Evolutionary conservation across 2,888 invertebrate species (phyloP).

Genomic region (Agonopterix subpropinquella): DNA sequence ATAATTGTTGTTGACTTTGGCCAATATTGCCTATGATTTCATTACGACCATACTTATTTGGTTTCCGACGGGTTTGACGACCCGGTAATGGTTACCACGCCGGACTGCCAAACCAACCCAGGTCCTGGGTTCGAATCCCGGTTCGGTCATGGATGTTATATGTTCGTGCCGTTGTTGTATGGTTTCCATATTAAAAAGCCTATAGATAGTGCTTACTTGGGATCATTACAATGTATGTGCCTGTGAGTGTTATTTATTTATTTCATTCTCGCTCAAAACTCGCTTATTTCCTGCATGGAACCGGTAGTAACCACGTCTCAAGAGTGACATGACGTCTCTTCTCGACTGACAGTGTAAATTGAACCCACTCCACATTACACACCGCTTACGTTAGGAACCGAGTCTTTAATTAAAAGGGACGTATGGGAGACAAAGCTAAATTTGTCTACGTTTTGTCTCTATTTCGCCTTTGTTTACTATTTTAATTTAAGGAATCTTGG

Average conservation of each 20-base stretch:
- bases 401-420: slow-evolving; percentile 28
- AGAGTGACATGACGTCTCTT: slow-evolving; percentile 21
- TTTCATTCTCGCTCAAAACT: background rate
- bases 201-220: too few relatives aligned
- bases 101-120: too few relatives aligned
- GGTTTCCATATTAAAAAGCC: too few relatives aligned
- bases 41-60: background rate
- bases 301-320: slow-evolving; percentile 12
- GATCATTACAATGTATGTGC: too few relatives aligned
- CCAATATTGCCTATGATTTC: too few relatives aligned
- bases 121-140: too few relatives aligned
- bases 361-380: slow-evolving; percentile 30
- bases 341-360: slow-evolving; percentile 27
- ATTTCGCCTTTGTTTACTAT: background rate
- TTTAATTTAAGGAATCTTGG: background rate
- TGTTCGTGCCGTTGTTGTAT: too few relatives aligned
- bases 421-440: slow-evolving; percentile 2
- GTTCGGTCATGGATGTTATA: too few relatives aligned
- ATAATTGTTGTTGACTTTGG: too few relatives aligned
- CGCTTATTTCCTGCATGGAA: slow-evolving; percentile 1
- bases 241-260: too few relatives aligned
- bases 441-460: slow-evolving; percentile 9
- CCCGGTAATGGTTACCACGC: too few relatives aligned
- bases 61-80: too few relatives aligned
- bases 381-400: slow-evolving; percentile 18